Conservation (phyloP, 2,797 vertebrate species). For the Euphonia xanthogaster region DNA sequence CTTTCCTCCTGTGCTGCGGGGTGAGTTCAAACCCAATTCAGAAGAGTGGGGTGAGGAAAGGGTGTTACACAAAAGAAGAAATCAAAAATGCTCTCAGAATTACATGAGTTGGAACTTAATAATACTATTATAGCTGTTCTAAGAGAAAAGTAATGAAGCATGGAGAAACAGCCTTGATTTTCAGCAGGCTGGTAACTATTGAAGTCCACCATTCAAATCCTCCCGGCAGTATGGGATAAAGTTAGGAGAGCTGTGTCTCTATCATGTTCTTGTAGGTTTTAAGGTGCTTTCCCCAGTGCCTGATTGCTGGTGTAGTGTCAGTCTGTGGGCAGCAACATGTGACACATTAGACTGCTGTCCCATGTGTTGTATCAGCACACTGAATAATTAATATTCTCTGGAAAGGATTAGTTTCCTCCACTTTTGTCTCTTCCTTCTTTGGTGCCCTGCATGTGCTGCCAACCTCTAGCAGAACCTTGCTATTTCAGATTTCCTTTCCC, state of each 20-base stretch:
- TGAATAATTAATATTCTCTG: neutral
- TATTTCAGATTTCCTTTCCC: neutral
- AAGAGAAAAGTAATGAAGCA: neutral
- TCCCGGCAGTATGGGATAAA: neutral
- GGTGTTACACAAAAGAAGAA: neutral
- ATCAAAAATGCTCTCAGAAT: neutral
- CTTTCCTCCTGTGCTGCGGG: neutral
- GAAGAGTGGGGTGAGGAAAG: neutral
- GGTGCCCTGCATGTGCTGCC: neutral
- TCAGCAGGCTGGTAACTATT: neutral
- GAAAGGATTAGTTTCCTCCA: neutral
- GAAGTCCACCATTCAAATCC: neutral
- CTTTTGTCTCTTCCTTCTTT: neutral
- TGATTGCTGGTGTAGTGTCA: neutral
- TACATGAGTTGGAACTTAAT: neutral
- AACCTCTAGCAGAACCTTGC: neutral
- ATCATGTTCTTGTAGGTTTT: neutral
- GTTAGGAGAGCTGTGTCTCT: neutral
- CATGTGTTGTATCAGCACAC: neutral
- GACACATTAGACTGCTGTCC: neutral
- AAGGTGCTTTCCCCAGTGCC: neutral
- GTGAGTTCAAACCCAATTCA: neutral
- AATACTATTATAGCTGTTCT: neutral
- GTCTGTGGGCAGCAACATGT: neutral
- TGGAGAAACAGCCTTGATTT: neutral